These are phyloP conservation scores for Carassius gibelio DNA, from an alignment of 2,113 vertebrate genomes.

Conservation along the genomic window DNA sequence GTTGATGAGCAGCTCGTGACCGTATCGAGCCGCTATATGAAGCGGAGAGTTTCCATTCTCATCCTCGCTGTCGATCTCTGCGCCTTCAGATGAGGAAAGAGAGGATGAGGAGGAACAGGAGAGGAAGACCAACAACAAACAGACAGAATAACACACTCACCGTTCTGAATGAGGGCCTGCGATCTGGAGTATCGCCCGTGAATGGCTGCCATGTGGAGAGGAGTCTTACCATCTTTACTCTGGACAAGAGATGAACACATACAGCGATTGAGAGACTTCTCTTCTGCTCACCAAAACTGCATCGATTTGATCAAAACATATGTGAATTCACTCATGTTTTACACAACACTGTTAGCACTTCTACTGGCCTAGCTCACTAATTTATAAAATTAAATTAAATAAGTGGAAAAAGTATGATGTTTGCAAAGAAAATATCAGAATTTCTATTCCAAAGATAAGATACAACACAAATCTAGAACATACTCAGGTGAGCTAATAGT, in stretches of 20 bases:
- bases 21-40: constrained; percentile 96
- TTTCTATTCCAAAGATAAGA: too few species aligned
- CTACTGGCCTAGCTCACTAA: too few species aligned
- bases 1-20: constrained; percentile 97
- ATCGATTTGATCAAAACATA: too few species aligned
- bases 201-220: constrained; percentile 97
- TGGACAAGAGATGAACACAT: constrained; percentile 64
- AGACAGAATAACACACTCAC: constrained; percentile 71
- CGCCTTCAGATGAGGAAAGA: constrained; percentile 74
- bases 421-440: too few species aligned
- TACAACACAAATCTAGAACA: too few species aligned
- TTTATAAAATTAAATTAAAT: too few species aligned
- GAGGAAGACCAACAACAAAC: background rate
- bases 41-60: constrained; percentile 97
- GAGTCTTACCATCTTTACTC: constrained; percentile 99
- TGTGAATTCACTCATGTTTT: too few species aligned
- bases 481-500: too few species aligned
- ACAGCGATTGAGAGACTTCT: too few species aligned
- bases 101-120: background rate
- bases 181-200: constrained; percentile 98
- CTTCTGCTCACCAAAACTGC: too few species aligned
- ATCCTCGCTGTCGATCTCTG: constrained; percentile 97
- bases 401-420: too few species aligned
- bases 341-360: too few species aligned
- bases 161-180: constrained; percentile 96